Conservation (phyloP, 2,888 invertebrate genomes). For the Dermolepida albohirtum region DNA sequence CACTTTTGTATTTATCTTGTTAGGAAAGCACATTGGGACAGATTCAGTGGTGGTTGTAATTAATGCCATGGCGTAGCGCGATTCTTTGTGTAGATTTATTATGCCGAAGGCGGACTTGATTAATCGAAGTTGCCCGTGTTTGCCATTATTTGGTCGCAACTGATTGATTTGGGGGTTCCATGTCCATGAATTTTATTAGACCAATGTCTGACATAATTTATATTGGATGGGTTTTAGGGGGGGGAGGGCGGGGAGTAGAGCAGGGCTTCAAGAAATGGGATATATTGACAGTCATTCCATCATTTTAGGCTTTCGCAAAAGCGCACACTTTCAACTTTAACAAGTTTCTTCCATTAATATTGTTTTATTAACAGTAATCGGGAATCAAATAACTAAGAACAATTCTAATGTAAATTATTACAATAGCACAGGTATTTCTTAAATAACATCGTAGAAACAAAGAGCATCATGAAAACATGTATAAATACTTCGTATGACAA, state of each 20-base stretch:
- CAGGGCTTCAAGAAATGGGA: conserved; percentile 7
- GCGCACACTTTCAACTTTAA: neutral
- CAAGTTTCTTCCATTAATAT: neutral
- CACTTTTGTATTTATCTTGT: conserved; percentile 38
- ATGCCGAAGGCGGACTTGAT: conserved; percentile 39
- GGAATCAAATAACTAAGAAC: too few relatives aligned
- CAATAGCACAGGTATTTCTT: too few relatives aligned
- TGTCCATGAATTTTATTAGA: conserved; percentile 40
- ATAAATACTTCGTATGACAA: too few relatives aligned
- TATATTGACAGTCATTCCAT: conserved; percentile 19
- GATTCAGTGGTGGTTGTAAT: conserved; percentile 38
- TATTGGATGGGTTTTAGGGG: conserved; percentile 8
- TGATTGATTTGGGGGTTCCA: conserved; percentile 41
- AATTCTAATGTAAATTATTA: too few relatives aligned
- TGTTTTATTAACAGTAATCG: neutral
- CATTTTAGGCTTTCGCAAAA: conserved; percentile 1
- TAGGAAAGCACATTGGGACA: conserved; percentile 37
- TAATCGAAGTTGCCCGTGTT: conserved; percentile 39
- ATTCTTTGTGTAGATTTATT: conserved; percentile 41
- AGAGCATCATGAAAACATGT: too few relatives aligned
- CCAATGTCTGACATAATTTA: conserved; percentile 35
- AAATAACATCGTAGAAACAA: too few relatives aligned
- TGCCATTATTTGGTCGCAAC: conserved; percentile 39
- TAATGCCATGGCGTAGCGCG: conserved; percentile 33
- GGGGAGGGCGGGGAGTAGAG: neutral